phyloP scores from a whole-genome alignment of 2,113 vertebrate genomes.

The Dromas ardeola region DNA sequence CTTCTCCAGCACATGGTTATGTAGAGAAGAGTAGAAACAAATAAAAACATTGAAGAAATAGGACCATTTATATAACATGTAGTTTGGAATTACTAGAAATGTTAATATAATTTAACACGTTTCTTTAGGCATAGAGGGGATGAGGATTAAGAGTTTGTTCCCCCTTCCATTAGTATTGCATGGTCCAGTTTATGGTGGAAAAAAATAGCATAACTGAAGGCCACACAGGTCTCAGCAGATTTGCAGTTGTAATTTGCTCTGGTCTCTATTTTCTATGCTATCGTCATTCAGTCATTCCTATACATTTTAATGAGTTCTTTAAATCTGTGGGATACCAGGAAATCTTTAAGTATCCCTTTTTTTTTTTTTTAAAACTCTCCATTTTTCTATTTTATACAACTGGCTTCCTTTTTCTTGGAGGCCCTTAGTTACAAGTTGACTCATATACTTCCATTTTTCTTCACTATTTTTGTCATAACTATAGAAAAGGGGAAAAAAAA shows the following conservation, averaged over 20 bases:
- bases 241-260: neutral
- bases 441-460: neutral
- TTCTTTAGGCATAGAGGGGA: neutral
- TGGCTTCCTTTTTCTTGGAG: neutral
- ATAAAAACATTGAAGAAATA: neutral
- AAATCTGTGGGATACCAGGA: neutral
- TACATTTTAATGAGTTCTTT: neutral
- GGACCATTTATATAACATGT: neutral
- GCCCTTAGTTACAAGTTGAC: neutral
- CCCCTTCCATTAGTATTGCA: neutral
- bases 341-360: neutral
- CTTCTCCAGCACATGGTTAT: neutral
- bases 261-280: neutral
- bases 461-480: neutral
- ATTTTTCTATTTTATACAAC: neutral
- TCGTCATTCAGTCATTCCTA: neutral
- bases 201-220: neutral
- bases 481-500: neutral
- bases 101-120: neutral
- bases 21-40: neutral
- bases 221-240: neutral
- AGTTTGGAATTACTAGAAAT: neutral
- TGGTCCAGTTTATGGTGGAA: neutral
- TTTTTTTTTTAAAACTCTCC: neutral
- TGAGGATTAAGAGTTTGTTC: neutral